Evolutionary conservation across 30 jellyfish, hydroid and myxozoan genomes (phyloP).

Genomic region (Cassiopea andromeda): DNA sequence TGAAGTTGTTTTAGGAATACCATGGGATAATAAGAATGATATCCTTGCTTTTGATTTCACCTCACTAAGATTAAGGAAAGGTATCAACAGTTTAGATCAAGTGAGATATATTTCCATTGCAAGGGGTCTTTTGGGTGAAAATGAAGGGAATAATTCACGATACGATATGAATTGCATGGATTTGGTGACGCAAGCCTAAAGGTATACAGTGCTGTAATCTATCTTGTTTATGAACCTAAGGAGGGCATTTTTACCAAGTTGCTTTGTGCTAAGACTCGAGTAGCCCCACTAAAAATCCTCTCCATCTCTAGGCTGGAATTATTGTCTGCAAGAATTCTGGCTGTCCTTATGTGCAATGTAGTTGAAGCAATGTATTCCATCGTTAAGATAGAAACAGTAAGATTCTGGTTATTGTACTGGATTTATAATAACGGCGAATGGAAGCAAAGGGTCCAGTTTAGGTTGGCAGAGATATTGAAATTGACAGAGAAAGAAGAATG

Average conservation of each 20-base stretch:
- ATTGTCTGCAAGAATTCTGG: constrained; percentile 25
- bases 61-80: neutral
- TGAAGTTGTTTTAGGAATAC: constrained; percentile 19
- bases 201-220: no score
- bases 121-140: no score
- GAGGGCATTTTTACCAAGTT: neutral
- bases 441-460: constrained; percentile 41
- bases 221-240: no score
- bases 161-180: no score
- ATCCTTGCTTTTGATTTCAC: neutral
- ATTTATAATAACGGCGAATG: constrained; percentile 21
- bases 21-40: constrained; percentile 43
- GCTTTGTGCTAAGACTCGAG: constrained; percentile 55
- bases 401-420: constrained; percentile 14
- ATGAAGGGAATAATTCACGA: no score
- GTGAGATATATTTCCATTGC: no score
- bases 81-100: no score
- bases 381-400: neutral
- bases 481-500: constrained; percentile 7
- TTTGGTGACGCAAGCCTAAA: no score
- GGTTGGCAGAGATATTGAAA: constrained; percentile 32
- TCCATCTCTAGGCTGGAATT: constrained; percentile 27
- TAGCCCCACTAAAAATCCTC: constrained; percentile 30
- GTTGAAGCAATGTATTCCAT: neutral
- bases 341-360: constrained; percentile 5